These are phyloP conservation scores for Cenopis cana DNA, from an alignment of 2,888 invertebrate genomes.

Conservation along the genomic window DNA sequence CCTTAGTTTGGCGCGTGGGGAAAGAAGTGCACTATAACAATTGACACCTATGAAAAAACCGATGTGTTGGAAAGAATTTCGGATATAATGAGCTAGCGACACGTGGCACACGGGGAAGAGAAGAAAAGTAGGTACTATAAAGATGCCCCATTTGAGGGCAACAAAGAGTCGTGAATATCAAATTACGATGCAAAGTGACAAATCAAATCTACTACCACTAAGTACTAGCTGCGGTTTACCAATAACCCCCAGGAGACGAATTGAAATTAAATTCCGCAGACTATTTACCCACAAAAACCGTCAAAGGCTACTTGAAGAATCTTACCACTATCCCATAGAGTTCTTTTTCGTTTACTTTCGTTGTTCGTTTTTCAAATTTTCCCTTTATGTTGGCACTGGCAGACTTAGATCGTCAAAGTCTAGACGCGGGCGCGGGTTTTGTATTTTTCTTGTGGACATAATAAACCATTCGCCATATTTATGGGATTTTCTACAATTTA, in stretches of 20 bases:
- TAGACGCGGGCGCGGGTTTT: constrained; percentile 41
- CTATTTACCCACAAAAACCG: constrained; percentile 17
- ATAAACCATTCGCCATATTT: constrained; percentile 22
- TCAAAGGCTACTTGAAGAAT: constrained; percentile 18
- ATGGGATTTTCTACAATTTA: constrained; percentile 30
- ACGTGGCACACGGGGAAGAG: no score
- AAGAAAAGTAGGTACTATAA: no score
- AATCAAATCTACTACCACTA: background rate
- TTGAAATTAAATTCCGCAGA: constrained; percentile 42
- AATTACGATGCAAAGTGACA: background rate
- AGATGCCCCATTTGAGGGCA: no score
- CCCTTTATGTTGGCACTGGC: constrained; percentile 27
- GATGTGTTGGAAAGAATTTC: no score
- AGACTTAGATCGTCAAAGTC: constrained; percentile 31
- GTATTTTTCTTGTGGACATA: constrained; percentile 17
- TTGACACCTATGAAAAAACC: no score
- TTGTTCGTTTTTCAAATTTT: constrained; percentile 25
- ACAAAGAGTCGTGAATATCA: background rate
- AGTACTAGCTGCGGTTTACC: background rate
- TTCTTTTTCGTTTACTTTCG: constrained; percentile 4
- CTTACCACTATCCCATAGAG: constrained; percentile 6
- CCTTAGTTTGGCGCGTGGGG: no score
- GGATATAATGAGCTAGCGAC: no score
- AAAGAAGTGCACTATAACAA: no score
- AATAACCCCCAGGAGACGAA: constrained; percentile 33